Conservation (phyloP, 2,113 vertebrate species). For the Cyprinus carpio region DNA sequence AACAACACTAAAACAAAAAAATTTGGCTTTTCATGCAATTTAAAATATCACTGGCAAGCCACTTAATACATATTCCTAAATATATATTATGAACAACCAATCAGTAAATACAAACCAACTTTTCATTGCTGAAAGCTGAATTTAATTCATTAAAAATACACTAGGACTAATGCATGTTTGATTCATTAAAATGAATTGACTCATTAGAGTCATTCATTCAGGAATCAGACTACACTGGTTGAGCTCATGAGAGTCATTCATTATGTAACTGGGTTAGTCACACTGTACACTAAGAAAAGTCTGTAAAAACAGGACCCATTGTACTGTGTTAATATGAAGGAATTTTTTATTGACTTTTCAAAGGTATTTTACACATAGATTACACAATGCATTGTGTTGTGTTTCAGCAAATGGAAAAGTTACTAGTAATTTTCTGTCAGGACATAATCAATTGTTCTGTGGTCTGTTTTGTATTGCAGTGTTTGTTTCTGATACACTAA, state of each 20-base stretch:
- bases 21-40: no score
- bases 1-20: neutral
- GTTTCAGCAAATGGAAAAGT: no score
- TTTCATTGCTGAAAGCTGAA: neutral
- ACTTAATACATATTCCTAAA: neutral
- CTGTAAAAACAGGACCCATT: neutral
- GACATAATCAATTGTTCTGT: neutral
- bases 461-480: neutral
- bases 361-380: neutral
- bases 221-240: neutral
- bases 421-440: neutral
- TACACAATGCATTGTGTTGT: neutral
- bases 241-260: neutral
- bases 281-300: neutral
- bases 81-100: neutral
- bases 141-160: neutral
- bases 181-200: neutral
- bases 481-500: neutral
- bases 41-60: neutral
- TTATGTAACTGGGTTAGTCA: no score
- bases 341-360: no score
- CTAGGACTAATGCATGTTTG: neutral
- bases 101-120: neutral
- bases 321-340: neutral
- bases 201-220: neutral